Evolutionary conservation across 64 coral and sea anemone genomes (phyloP), one percentile per base, ranked within the genome.

Genomic region (Montipora efflorescens): DNA sequence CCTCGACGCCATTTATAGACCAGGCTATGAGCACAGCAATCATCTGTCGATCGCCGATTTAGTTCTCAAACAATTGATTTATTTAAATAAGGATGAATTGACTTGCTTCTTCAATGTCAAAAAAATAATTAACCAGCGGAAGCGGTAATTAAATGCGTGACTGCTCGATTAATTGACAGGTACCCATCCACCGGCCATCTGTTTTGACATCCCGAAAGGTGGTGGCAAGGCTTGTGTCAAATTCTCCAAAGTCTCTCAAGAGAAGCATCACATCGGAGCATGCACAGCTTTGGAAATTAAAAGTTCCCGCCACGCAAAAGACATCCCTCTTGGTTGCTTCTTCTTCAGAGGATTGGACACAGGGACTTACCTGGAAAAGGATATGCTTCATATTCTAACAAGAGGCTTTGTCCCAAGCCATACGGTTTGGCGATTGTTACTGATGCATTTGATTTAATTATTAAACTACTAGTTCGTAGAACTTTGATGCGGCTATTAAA

Each of bases 241-340:
- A 68, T 90, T 90, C 16, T 48, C 88, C 15, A 45, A 79, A 44
- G 19, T 90, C 4, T 79, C 88, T 9, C 10, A 79, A 36, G 74
- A 79, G 76, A 90, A 67, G 58, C 71, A 64, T 19, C 88, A 90
- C 36, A 77, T 53, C 12, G 88, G 88, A 48, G 88, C 25, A n/a
- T 90, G 88, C 58, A 53, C 47, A 18, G 22, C 53, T 16, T 23
- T 90, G 74, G 74, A 90, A 64, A 19, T 90, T 3, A 79, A 90
- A 50, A 28, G 4, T n/a, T 8, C 19, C 1, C 61, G 48, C 48
- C 0, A 0, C 12, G 3, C 8, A 1, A 79, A 79, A 77, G 74
- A 90, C 55, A 67, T 90, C 19, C 88, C 53, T 8, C 74, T 90
- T 45, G 88, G 88, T 4, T 90, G 88, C n/a, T 79, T 90, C 58